Evolutionary conservation across 2,797 vertebrate species (phyloP), one percentile per base, ranked within the genome.

Genomic region (Meriones psammophilus): DNA sequence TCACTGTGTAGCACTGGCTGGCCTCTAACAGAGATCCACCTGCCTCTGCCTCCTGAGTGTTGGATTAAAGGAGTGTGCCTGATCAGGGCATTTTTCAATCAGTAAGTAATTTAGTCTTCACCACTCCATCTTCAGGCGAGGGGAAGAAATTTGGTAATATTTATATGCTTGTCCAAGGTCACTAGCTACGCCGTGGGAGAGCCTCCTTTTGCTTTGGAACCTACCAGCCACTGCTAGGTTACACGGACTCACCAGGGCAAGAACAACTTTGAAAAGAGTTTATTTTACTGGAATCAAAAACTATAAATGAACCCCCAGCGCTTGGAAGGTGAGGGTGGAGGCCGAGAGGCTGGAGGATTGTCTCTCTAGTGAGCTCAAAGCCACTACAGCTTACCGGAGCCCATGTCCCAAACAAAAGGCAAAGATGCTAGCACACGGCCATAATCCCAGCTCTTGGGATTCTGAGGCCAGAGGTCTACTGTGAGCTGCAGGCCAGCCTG

Each of bases 201-300:
- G 39, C 22, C 88, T 76, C 39, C 56, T 62, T 71, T 86, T 66
- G 84, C 33, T 78, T 90, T 62, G 60, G 42, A 60, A 62, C 46
- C 28, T 50, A 77, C 28, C 7, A 15, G 74, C 74, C 64, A 88
- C 39, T 42, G 39, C 24, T 78, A 78, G 56, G 46, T 62, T 68
- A 42, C 17, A 83, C 42, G 26, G 24, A 66, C 60, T 93, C 28
- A 56, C 22, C 18, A 79, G 50, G 92, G 28, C 69, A 84, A 46
- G 58, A 88, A 80, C 1, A 22, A 33, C 62, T 93, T 94, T 88
- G 8, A 28, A 39, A 39, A 74, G 13, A 74, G 22, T 42, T 62
- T 83, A 36, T 76, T 90, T 89, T 36, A 87, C 28, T 6, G 83
- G 28, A 93, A 88, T 36, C 24, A 66, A 95, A 88, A 88, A 13